These are phyloP conservation scores for Machimus atricapillus DNA, from an alignment of 2,888 invertebrate species.

Conservation along the genomic window DNA sequence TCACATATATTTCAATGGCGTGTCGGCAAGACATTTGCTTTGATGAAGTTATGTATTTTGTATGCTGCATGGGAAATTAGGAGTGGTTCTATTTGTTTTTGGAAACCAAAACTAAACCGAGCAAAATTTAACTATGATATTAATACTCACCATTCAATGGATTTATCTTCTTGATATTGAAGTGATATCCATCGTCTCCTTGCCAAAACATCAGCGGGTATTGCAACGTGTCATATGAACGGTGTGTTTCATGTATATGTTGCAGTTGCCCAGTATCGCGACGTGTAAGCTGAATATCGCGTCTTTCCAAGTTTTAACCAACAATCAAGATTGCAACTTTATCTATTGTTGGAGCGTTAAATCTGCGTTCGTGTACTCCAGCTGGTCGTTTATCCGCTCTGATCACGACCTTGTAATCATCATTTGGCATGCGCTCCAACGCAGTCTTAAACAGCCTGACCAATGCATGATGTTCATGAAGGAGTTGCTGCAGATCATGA, in stretches of 20 bases:
- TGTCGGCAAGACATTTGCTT: no score
- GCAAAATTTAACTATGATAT: no score
- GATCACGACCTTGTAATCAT: neutral
- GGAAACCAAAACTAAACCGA: no score
- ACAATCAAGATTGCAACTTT: no score
- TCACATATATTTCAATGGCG: no score
- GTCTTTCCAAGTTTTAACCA: no score
- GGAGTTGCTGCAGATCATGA: neutral
- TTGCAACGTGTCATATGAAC: slow-evolving; percentile 50
- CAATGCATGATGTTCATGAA: neutral
- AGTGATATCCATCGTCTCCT: slow-evolving; percentile 49
- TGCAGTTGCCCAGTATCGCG: neutral
- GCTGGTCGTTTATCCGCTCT: neutral
- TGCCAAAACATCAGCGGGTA: slow-evolving; percentile 51
- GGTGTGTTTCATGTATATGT: neutral
- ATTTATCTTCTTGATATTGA: slow-evolving; percentile 44
- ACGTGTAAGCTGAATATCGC: no score
- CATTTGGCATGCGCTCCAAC: neutral
- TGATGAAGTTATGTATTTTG: no score
- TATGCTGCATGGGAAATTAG: no score
- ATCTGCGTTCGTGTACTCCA: neutral
- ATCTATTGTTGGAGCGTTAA: slow-evolving; percentile 47
- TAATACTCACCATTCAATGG: neutral
- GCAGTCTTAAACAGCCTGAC: neutral
- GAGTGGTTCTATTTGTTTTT: no score